These are phyloP conservation scores for Calliopsis andreniformis DNA, from an alignment of 1,140 invertebrate species.

Conservation along the genomic window DNA sequence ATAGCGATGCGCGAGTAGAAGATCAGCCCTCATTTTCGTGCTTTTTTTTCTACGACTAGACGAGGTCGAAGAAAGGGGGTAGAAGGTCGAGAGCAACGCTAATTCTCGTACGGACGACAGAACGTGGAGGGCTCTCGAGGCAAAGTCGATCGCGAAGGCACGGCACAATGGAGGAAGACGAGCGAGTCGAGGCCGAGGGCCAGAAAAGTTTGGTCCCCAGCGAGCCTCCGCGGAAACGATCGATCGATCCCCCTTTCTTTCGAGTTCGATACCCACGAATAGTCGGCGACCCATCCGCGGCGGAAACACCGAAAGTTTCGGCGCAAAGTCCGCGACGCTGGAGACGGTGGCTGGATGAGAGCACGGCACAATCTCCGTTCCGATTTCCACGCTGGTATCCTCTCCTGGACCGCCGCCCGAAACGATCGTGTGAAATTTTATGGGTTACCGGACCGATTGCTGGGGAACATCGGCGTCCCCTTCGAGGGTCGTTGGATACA, in stretches of 20 bases:
- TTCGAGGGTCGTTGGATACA: too few relatives aligned
- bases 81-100: constrained; percentile 50
- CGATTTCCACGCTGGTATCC: constrained; percentile 22
- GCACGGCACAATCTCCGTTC: constrained; percentile 45
- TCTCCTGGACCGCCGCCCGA: too few relatives aligned
- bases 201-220: constrained; percentile 53
- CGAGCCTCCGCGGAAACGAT: constrained; percentile 1
- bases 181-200: constrained; percentile 34
- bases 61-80: not conserved
- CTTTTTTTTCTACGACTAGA: constrained; percentile 8
- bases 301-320: constrained; percentile 60
- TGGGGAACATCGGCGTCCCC: not conserved
- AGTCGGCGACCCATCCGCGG: constrained; percentile 8
- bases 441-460: constrained; percentile 11
- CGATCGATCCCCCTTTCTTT: constrained; percentile 51
- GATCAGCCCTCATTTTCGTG: not conserved
- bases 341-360: not conserved
- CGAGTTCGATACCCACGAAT: constrained; percentile 52
- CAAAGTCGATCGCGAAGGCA: constrained; percentile 55
- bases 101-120: constrained; percentile 51
- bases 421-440: constrained; percentile 17
- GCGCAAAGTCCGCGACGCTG: constrained; percentile 22
- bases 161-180: constrained; percentile 18
- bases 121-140: constrained; percentile 52
- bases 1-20: too few relatives aligned